Evolutionary conservation across 2,888 invertebrate genomes (phyloP).

Genomic region (Timandra comae): DNA sequence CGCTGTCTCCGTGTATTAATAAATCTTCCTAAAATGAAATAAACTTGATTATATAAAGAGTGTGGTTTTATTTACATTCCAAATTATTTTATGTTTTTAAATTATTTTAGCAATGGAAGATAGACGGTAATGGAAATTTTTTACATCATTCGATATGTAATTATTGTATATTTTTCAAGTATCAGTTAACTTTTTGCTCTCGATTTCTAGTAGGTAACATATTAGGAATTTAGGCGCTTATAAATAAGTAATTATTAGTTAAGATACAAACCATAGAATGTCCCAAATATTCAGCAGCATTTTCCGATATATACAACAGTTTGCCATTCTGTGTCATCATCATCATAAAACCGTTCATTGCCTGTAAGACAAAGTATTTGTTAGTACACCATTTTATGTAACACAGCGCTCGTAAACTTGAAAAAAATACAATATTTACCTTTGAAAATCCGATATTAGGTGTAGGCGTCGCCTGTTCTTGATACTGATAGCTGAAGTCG

Average conservation of each 20-base stretch:
- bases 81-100: too few relatives aligned
- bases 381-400: slow-evolving; percentile 35
- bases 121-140: too few relatives aligned
- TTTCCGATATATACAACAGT: slow-evolving; percentile 98
- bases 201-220: too few relatives aligned
- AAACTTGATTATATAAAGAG: too few relatives aligned
- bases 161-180: too few relatives aligned
- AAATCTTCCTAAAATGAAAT: slow-evolving; percentile 90
- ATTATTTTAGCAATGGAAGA: too few relatives aligned
- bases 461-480: slow-evolving; percentile 83
- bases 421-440: slow-evolving; percentile 71
- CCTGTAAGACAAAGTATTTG: slow-evolving; percentile 81
- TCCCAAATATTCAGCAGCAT: slow-evolving; percentile 98
- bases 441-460: slow-evolving; percentile 95
- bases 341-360: slow-evolving; percentile 97
- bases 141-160: too few relatives aligned
- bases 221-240: too few relatives aligned
- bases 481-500: slow-evolving; percentile 80
- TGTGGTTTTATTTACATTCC: too few relatives aligned
- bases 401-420: slow-evolving; percentile 46
- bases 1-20: slow-evolving; percentile 98
- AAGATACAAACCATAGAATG: slow-evolving; percentile 94
- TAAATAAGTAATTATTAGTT: too few relatives aligned
- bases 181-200: too few relatives aligned
- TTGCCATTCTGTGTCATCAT: slow-evolving; percentile 99